Evolutionary conservation across 2,888 invertebrate species (phyloP).

Genomic region (Loripinus fragilis): DNA sequence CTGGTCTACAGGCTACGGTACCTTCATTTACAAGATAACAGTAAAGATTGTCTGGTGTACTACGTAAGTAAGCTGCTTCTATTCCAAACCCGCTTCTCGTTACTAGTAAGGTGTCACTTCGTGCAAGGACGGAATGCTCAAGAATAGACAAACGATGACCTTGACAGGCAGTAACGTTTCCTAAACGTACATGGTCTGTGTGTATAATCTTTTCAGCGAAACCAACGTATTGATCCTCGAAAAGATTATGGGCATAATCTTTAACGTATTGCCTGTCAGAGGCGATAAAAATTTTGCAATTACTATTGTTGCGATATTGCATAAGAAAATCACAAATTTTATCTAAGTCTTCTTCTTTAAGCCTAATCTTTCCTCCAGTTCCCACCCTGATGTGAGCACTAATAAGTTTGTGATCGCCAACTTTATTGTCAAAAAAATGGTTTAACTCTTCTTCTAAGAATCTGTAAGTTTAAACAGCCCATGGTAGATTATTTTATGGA

Average conservation of each 20-base stretch:
- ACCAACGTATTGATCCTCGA: neutral
- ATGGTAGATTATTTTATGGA: neutral
- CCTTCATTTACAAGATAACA: neutral
- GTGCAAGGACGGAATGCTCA: neutral
- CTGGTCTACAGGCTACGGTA: neutral
- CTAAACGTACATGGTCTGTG: neutral
- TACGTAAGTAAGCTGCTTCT: neutral
- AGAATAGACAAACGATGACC: neutral
- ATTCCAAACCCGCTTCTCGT: neutral
- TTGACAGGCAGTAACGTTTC: neutral
- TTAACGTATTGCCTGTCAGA: neutral
- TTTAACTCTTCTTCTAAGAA: neutral
- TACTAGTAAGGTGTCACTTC: neutral
- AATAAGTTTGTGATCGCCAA: neutral
- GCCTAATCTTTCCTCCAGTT: neutral
- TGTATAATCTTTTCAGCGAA: neutral
- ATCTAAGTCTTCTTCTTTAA: neutral
- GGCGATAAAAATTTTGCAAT: neutral
- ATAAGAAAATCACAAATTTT: neutral
- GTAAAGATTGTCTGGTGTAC: neutral
- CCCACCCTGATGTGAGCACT: neutral
- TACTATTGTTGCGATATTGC: neutral
- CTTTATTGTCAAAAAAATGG: neutral
- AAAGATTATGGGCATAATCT: neutral
- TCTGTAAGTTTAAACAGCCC: neutral